Evolutionary conservation across 1,140 invertebrate genomes (phyloP), one percentile per base, ranked within the genome.

Genomic region (Triops cancriformis): DNA sequence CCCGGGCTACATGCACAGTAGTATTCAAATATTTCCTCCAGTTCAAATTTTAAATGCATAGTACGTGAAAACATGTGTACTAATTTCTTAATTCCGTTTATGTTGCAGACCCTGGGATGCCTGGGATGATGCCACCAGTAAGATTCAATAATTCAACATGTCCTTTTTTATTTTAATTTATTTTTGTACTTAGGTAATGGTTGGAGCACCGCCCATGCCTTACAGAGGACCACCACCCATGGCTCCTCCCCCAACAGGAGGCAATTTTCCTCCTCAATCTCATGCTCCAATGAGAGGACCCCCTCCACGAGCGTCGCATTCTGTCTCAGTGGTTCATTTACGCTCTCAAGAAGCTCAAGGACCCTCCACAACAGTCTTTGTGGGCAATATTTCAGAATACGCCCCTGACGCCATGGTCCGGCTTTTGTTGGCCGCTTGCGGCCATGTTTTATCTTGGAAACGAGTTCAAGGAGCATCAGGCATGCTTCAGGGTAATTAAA

Each of bases 341-440:
- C 37, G 42, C 11, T 43, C 75, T 41, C 76, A 76, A 42, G 78
- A 79, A 45, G 43, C 76, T 43, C 80, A 84, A 80, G 95, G 94
- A 0, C 95, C 96, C 0, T 90, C 95, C 0, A 96, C 98, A 18
- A 98, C 97, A 23, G 97, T 99, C 0, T 99, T 99, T 87, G 95
- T 98, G 73, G 97, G 98, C 27, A 99, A 99, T 85, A 99, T 99
- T 78, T 95, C 94, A 82, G 95, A 98, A 81, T 90, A 92, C 82
- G 96, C 96, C 72, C 95, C 96, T 0, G 97, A 99, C 85, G 89
- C 92, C 11, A 95, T 99, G 92, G 93, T 99, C 11, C 88, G 96
- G 80, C 93, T 95, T 82, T 93, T 99, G 82, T 86, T 99, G 73
- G 91, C 90, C 72, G 90, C 93, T 26, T 95, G 97, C 88, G 98